Evolutionary conservation across 2,113 vertebrate species (phyloP).

Genomic region (Neotragus moschatus): DNA sequence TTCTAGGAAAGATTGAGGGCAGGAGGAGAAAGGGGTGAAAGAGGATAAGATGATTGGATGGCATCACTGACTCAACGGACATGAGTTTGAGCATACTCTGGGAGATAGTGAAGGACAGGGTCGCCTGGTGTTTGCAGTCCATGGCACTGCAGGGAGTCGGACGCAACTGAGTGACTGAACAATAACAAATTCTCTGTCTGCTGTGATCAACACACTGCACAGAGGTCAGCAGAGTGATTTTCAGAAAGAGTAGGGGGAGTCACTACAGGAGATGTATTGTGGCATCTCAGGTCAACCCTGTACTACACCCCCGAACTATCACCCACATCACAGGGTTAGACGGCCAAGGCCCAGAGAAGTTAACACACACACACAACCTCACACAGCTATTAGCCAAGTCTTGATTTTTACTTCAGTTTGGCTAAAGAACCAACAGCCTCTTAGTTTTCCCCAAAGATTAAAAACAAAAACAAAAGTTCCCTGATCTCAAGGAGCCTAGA

Average conservation of each 20-base stretch:
- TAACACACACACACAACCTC: accelerated
- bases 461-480: not conserved
- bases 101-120: not conserved
- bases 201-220: accelerated
- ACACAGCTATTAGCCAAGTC: not conserved
- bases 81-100: not conserved
- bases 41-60: not conserved
- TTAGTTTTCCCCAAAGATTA: not conserved
- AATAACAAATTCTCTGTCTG: not conserved
- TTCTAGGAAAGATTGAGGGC: not conserved
- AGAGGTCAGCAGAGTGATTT: not conserved
- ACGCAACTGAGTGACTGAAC: not conserved
- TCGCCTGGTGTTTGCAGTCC: not conserved
- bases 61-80: not conserved
- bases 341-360: not conserved
- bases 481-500: not conserved
- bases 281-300: accelerated
- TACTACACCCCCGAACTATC: accelerated
- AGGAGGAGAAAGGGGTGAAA: not conserved
- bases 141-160: accelerated
- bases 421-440: not conserved
- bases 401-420: not conserved
- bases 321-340: not conserved
- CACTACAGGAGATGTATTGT: accelerated
- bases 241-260: not conserved